These are phyloP conservation scores for Xestobium rufovillosum DNA, from an alignment of 2,888 invertebrate species.

Conservation along the genomic window DNA sequence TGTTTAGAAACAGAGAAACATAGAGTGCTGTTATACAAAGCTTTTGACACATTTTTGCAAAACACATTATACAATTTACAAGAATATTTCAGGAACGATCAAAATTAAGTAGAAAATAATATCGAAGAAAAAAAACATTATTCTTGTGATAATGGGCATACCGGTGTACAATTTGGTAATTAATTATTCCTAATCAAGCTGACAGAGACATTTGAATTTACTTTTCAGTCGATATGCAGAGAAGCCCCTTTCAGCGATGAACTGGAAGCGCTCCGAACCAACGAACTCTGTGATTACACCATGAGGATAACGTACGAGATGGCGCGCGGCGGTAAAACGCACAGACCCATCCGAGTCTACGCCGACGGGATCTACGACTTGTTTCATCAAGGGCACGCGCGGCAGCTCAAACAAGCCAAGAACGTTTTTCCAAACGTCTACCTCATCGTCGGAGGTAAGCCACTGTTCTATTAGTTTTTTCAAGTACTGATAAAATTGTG, in stretches of 20 bases:
- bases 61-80: no score
- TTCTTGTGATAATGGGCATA: no score
- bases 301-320: slow-evolving; percentile 77
- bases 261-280: slow-evolving; percentile 67
- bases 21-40: no score
- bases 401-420: slow-evolving; percentile 97
- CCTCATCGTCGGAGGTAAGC: slow-evolving; percentile 92
- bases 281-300: slow-evolving; percentile 75
- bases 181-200: no score
- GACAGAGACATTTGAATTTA: no score
- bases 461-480: neutral
- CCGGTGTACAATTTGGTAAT: no score
- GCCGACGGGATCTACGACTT: slow-evolving; percentile 99
- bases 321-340: slow-evolving; percentile 72
- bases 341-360: slow-evolving; percentile 87
- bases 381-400: slow-evolving; percentile 97
- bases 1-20: no score
- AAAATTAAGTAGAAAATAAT: no score
- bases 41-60: no score
- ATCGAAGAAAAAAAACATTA: no score
- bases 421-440: slow-evolving; percentile 94
- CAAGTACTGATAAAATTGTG: slow-evolving; percentile 29
- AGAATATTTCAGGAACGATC: no score
- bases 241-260: slow-evolving; percentile 90
- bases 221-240: slow-evolving; percentile 59